Evolutionary conservation across 2,888 invertebrate species (phyloP).

Genomic region (Crepidodera aurea): DNA sequence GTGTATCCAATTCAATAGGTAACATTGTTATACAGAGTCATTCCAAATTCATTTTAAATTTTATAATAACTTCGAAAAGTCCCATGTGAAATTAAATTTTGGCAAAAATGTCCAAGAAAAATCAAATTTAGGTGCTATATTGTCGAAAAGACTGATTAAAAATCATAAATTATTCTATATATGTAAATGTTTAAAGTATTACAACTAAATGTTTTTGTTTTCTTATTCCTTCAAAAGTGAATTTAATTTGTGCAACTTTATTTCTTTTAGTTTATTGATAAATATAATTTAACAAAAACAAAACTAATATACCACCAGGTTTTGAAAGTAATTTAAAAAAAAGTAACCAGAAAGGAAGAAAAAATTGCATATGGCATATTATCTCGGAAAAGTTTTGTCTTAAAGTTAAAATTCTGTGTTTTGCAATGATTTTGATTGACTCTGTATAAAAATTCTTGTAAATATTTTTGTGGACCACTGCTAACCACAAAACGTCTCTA

Average conservation of each 20-base stretch:
- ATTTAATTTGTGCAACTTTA: too few species aligned
- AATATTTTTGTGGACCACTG: slow-evolving; percentile 18
- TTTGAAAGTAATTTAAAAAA: too few species aligned
- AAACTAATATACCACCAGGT: too few species aligned
- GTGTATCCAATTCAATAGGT: slow-evolving; percentile 9
- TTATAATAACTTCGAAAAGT: too few species aligned
- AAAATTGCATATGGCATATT: too few species aligned
- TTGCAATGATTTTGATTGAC: slow-evolving; percentile 5
- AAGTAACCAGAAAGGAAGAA: too few species aligned
- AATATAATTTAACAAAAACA: too few species aligned
- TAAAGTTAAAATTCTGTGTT: neutral
- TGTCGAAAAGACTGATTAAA: slow-evolving; percentile 20
- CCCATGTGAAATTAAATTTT: neutral
- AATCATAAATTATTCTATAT: neutral
- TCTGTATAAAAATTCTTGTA: slow-evolving; percentile 10
- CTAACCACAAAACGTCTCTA: slow-evolving; percentile 2
- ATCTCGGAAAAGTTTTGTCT: too few species aligned
- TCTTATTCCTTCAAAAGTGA: too few species aligned
- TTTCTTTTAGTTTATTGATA: too few species aligned
- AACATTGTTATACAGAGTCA: slow-evolving; percentile 7
- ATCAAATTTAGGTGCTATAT: slow-evolving; percentile 19
- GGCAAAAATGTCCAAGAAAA: slow-evolving; percentile 2
- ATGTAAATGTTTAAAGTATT: neutral
- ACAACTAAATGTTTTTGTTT: neutral
- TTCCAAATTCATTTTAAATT: slow-evolving; percentile 17